phyloP scores from a whole-genome alignment of 2,888 invertebrate genomes.

The Polydrusus cervinus region DNA sequence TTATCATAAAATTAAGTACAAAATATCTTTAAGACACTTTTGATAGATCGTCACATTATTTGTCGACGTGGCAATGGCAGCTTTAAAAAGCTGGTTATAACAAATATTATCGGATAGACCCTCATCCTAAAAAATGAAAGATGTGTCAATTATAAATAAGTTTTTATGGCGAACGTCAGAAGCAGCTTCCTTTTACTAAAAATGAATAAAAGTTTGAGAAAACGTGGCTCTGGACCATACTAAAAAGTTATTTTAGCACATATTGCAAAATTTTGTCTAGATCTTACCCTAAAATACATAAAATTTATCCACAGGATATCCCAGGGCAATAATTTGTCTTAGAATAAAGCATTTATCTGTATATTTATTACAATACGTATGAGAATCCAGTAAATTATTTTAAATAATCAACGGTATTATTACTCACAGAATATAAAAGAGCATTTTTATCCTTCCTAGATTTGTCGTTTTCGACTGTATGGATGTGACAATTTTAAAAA shows the following conservation, averaged over 20 bases:
- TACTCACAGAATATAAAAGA: too few relatives aligned
- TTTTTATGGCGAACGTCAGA: slow-evolving; percentile 10
- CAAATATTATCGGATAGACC: slow-evolving; percentile 18
- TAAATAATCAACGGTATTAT: too few relatives aligned
- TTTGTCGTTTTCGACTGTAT: too few relatives aligned
- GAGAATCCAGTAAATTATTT: too few relatives aligned
- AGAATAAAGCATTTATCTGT: too few relatives aligned
- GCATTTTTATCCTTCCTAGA: too few relatives aligned
- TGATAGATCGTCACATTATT: slow-evolving; percentile 11
- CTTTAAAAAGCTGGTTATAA: slow-evolving; percentile 16
- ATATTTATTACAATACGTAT: too few relatives aligned
- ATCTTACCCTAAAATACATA: not conserved
- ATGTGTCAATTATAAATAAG: slow-evolving; percentile 23
- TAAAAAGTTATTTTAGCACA: not conserved
- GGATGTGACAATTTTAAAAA: too few relatives aligned
- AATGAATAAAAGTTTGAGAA: slow-evolving; percentile 3
- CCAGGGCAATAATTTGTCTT: too few relatives aligned
- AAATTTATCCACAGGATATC: not conserved
- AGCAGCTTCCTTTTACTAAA: slow-evolving; percentile 10
- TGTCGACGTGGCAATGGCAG: slow-evolving; percentile 17
- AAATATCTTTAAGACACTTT: not conserved
- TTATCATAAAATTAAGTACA: not conserved
- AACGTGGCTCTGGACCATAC: not conserved
- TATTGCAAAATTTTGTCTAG: not conserved
- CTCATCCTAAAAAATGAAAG: slow-evolving; percentile 28